phyloP scores from a whole-genome alignment of 2,113 vertebrate species.

The Plectropomus leopardus region DNA sequence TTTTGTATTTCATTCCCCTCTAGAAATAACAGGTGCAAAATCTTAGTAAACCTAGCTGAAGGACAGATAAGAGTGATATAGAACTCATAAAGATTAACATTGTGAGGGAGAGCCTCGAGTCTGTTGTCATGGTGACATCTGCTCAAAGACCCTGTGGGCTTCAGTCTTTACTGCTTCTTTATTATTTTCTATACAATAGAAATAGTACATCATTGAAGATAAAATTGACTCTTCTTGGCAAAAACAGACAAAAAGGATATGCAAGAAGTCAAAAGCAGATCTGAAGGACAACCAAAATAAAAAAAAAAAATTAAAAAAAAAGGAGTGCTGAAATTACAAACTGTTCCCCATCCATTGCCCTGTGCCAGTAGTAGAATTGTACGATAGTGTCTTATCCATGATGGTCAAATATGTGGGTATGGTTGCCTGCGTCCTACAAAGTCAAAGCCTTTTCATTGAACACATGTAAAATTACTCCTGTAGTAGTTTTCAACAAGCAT shows the following conservation, averaged over 20 bases:
- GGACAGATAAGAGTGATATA: constrained; percentile 79
- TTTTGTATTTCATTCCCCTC: constrained; percentile 76
- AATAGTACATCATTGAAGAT: constrained; percentile 83
- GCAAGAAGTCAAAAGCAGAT: constrained; percentile 78
- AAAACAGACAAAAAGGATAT: constrained; percentile 72
- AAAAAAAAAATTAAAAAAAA: constrained; percentile 39
- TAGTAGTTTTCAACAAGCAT: constrained; percentile 70
- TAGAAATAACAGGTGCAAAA: constrained; percentile 82
- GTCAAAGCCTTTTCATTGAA: constrained; percentile 77
- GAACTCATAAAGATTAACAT: constrained; percentile 81
- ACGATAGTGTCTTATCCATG: constrained; percentile 70
- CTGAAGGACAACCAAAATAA: constrained; percentile 73
- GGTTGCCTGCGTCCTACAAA: constrained; percentile 77
- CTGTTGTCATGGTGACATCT: constrained; percentile 84
- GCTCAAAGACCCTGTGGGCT: constrained; percentile 75
- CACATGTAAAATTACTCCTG: constrained; percentile 76
- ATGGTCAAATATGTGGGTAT: constrained; percentile 72
- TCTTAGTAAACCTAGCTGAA: constrained; percentile 81
- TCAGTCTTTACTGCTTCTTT: constrained; percentile 78
- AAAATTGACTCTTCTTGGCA: constrained; percentile 83
- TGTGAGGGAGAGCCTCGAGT: constrained; percentile 77
- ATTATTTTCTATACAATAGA: constrained; percentile 86
- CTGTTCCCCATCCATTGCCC: constrained; percentile 62
- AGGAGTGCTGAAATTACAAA: constrained; percentile 64
- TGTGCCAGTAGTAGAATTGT: constrained; percentile 69